Evolutionary conservation across 2,113 vertebrate genomes (phyloP), one percentile per base, ranked within the genome.

Genomic region (Callorhinus ursinus): DNA sequence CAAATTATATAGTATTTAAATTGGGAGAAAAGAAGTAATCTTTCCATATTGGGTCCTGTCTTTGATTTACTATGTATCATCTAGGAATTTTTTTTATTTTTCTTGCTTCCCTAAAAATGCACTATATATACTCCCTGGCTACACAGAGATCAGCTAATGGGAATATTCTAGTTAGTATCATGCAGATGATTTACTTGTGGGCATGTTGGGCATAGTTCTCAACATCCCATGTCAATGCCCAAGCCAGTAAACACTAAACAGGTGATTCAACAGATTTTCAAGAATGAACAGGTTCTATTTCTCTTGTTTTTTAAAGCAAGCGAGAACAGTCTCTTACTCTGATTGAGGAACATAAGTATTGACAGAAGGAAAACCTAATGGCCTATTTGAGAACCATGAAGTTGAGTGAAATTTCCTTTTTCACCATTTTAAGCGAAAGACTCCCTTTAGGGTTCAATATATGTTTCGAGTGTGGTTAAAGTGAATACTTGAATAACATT

Each of bases 331-430:
- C 49, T 92, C 39, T 95, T 84, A 59, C 19, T 88, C 22, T 88
- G 51, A 96, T 81, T 77, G 71, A 96, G 28, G 51, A 77, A 85
- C 26, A 46, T 82, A 61, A 59, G 7, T 51, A 93, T 55, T 85
- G 89, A 90, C 86, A 95, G 57, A 95, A 89, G 22, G 36, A 71
- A 97, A 84, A 51, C 21, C 46, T 97, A 79, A 85, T 96, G 69
- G 71, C 72, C 65, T 81, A 33, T 87, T 95, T 81, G 39, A 93
- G 67, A 95, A 97, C 57, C 87, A 92, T 67, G 65, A 31, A 59
- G n/a, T 88, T 96, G 74, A 96, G 33, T 92, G 74, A 95, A 97
- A 90, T 84, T 89, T 95, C 46, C 46, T 51, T 95, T 84, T 87
- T 5, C 33, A 88, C 18, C 16, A 59, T 95, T 96, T 97, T 95